phyloP scores from a whole-genome alignment of 53 echinoderm and acorn worm genomes.

The Astropecten irregularis region DNA sequence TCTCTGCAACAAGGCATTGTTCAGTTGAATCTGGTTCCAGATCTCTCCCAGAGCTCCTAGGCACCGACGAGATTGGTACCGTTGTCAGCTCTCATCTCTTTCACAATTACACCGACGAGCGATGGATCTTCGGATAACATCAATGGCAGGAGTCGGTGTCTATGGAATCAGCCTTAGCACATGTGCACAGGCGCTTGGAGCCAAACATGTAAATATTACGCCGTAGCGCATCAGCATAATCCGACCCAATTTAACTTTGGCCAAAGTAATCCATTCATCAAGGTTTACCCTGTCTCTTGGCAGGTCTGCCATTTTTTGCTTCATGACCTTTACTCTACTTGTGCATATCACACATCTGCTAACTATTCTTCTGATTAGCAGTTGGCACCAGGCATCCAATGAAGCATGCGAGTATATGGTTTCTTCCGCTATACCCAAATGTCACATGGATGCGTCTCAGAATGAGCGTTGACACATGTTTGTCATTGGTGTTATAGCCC shows the following conservation, averaged over 20 bases:
- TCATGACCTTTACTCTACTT: background rate
- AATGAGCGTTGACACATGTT: slow-evolving; percentile 30
- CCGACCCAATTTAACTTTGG: slow-evolving; percentile 42
- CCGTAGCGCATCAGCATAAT: slow-evolving; percentile 52
- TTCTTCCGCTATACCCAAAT: slow-evolving; percentile 9
- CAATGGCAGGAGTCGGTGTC: slow-evolving; percentile 62
- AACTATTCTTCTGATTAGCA: slow-evolving; percentile 13
- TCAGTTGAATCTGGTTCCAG: slow-evolving; percentile 68
- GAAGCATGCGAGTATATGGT: slow-evolving; percentile 26
- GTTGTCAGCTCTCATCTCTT: slow-evolving; percentile 60
- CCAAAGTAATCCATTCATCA: slow-evolving; percentile 64
- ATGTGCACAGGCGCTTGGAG: slow-evolving; percentile 66
- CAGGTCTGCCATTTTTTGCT: slow-evolving; percentile 16
- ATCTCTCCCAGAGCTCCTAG: slow-evolving; percentile 34
- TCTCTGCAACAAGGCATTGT: slow-evolving; percentile 44
- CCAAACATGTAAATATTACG: slow-evolving; percentile 37
- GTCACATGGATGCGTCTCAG: background rate
- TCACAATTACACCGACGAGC: slow-evolving; percentile 54
- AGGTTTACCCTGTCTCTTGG: background rate
- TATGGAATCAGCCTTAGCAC: slow-evolving; percentile 55
- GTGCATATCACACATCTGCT: slow-evolving; percentile 11
- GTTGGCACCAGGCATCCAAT: slow-evolving; percentile 17
- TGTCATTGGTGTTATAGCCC: slow-evolving; percentile 46
- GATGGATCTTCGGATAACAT: slow-evolving; percentile 69
- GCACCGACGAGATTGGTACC: slow-evolving; percentile 66